Evolutionary conservation across 2,113 vertebrate genomes (phyloP).

Genomic region (Pangasianodon gigas): DNA sequence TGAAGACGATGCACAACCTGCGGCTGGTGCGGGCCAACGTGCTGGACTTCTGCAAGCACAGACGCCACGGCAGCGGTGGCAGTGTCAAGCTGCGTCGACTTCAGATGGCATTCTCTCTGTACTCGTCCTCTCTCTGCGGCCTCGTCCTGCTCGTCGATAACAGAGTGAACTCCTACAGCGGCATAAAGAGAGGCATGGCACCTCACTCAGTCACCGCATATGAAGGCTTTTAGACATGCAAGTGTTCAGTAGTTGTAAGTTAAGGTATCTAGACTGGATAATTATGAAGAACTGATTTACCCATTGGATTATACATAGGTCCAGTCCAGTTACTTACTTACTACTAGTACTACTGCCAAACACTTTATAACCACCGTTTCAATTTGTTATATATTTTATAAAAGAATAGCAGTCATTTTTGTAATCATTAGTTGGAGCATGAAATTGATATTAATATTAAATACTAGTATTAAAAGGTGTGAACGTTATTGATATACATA

Average conservation of each 20-base stretch:
- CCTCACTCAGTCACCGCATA: background rate
- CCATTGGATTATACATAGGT: background rate
- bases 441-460: background rate
- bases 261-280: background rate
- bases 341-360: background rate
- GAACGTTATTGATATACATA: background rate
- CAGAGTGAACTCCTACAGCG: conserved; percentile 94
- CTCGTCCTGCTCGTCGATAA: conserved; percentile 94
- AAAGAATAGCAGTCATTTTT: background rate
- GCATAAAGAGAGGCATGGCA: conserved; percentile 90
- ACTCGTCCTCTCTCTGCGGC: conserved; percentile 92
- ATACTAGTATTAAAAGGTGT: background rate
- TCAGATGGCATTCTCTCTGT: conserved; percentile 92
- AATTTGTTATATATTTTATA: background rate
- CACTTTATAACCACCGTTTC: background rate
- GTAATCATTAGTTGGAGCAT: background rate
- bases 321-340: no score
- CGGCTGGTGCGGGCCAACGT: conserved; percentile 87
- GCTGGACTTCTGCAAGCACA: conserved; percentile 93
- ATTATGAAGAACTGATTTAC: background rate
- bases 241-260: background rate
- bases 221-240: background rate
- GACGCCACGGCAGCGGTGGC: conserved; percentile 83
- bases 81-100: conserved; percentile 90
- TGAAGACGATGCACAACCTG: conserved; percentile 99